Evolutionary conservation across 2,888 invertebrate species (phyloP).

Genomic region (Mythimna loreyi): DNA sequence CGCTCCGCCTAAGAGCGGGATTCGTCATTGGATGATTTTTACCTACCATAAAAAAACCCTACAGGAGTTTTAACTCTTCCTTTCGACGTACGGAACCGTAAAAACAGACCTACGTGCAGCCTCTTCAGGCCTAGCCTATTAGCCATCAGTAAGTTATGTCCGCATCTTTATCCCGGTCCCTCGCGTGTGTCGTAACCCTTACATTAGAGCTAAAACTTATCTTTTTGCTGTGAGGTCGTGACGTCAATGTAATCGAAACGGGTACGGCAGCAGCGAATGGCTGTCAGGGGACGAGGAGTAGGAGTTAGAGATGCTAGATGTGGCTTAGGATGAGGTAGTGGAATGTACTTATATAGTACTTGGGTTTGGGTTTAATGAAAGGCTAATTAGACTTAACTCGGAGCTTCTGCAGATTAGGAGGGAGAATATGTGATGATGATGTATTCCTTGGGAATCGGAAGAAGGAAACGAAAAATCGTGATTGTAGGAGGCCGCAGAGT

Average conservation of each 20-base stretch:
- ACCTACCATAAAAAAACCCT: too few species aligned
- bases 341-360: neutral
- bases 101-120: slow-evolving; percentile 16
- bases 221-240: slow-evolving; percentile 79
- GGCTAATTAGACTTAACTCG: neutral
- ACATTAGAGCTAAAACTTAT: slow-evolving; percentile 84
- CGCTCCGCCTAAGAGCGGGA: too few species aligned
- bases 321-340: neutral
- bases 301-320: slow-evolving; percentile 58
- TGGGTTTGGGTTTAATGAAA: too few species aligned
- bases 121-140: slow-evolving; percentile 62
- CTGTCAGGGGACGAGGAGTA: slow-evolving; percentile 69
- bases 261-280: slow-evolving; percentile 78
- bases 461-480: neutral
- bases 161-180: slow-evolving; percentile 64
- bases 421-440: neutral
- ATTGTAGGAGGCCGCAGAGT: too few species aligned
- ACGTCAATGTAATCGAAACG: slow-evolving; percentile 85
- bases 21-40: too few species aligned
- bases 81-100: too few species aligned
- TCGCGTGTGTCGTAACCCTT: slow-evolving; percentile 75
- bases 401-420: neutral
- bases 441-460: neutral
- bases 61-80: too few species aligned
- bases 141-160: slow-evolving; percentile 67